These are phyloP conservation scores for Ailurus styani DNA, from an alignment of 2,113 vertebrate genomes.

Conservation along the genomic window DNA sequence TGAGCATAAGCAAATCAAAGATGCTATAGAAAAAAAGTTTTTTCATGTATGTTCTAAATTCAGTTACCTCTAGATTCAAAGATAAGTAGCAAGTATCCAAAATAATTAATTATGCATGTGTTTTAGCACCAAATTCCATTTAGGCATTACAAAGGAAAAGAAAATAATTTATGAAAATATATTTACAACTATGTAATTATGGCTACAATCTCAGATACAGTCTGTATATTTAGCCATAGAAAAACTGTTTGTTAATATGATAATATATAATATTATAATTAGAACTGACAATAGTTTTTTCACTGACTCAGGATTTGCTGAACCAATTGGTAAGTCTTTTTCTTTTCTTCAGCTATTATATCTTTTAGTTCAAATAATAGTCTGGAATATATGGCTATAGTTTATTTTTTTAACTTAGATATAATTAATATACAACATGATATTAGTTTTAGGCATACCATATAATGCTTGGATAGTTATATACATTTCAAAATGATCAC, in stretches of 20 bases:
- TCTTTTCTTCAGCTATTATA: neutral
- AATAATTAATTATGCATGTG: neutral
- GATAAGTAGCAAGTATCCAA: neutral
- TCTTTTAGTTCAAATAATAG: neutral
- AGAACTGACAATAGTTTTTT: neutral
- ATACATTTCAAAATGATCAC: neutral
- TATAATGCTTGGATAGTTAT: neutral
- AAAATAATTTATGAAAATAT: neutral
- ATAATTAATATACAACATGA: neutral
- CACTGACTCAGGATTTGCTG: constrained; percentile 16
- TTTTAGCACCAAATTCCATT: neutral
- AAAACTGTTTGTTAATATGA: neutral
- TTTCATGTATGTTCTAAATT: neutral
- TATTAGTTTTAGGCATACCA: neutral
- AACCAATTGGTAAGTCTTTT: neutral
- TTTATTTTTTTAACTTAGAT: neutral
- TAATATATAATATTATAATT: neutral
- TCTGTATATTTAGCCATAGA: neutral
- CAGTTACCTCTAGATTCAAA: neutral
- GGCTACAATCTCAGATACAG: neutral
- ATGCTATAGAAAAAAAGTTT: neutral
- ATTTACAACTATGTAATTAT: neutral
- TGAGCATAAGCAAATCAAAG: neutral
- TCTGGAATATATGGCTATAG: neutral
- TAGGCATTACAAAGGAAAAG: neutral